phyloP scores from a whole-genome alignment of 2,888 invertebrate species.

The Drosophila stalkeri region DNA sequence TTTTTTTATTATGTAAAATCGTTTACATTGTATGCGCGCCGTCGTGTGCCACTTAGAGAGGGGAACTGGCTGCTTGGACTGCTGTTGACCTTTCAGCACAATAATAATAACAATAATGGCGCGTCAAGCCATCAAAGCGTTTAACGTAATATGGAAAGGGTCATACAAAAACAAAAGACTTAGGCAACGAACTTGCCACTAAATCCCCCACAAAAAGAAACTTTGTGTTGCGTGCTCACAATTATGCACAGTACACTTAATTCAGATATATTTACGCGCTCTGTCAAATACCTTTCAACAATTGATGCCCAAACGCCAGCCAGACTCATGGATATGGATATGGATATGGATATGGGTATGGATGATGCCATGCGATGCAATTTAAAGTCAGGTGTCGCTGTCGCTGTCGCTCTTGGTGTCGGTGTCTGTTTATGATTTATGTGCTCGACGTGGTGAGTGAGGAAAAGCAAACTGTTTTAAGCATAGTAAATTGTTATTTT shows the following conservation, averaged over 20 bases:
- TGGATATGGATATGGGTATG: not conserved
- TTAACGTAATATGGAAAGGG: slow-evolving; percentile 54
- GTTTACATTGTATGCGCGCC: slow-evolving; percentile 67
- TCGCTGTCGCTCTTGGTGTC: slow-evolving; percentile 4
- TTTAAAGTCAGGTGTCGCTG: slow-evolving; percentile 40
- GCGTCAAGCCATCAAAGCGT: slow-evolving; percentile 41
- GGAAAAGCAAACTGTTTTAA: slow-evolving; percentile 53
- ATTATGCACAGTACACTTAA: slow-evolving; percentile 57
- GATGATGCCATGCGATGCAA: slow-evolving; percentile 22
- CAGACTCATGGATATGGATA: slow-evolving; percentile 20
- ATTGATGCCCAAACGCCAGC: slow-evolving; percentile 17
- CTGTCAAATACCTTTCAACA: slow-evolving; percentile 48
- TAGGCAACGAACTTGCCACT: slow-evolving; percentile 72
- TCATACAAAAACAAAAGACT: slow-evolving; percentile 73
- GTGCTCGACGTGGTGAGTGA: slow-evolving; percentile 39
- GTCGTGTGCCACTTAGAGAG: slow-evolving; percentile 70
- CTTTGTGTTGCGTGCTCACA: slow-evolving; percentile 50
- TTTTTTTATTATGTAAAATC: slow-evolving; percentile 69
- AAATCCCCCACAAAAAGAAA: slow-evolving; percentile 44
- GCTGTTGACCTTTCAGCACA: slow-evolving; percentile 72
- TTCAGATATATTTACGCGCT: slow-evolving; percentile 49
- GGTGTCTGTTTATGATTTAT: slow-evolving; percentile 62
- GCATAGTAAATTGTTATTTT: slow-evolving; percentile 74
- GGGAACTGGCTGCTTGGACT: slow-evolving; percentile 32
- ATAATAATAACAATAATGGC: slow-evolving; percentile 43